phyloP scores from a whole-genome alignment of 92 coral and sea anemone genomes.

The Scolanthus callimorphus region DNA sequence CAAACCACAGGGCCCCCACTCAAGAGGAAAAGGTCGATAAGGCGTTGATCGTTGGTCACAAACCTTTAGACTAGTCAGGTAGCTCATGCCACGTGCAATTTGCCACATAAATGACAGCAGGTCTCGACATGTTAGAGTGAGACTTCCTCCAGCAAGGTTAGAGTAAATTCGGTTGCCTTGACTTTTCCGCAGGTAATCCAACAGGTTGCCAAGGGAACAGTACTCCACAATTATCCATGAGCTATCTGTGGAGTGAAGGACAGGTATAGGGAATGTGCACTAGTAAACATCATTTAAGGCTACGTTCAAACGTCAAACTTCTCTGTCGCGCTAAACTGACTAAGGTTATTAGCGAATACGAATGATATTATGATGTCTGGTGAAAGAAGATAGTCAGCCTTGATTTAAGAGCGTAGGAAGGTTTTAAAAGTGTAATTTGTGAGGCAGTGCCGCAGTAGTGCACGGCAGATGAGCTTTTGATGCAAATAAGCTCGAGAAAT shows the following conservation, averaged over 20 bases:
- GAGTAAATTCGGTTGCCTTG: slow-evolving; percentile 73
- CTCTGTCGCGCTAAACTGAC: neutral
- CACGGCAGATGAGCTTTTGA: too few relatives aligned
- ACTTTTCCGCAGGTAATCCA: slow-evolving; percentile 67
- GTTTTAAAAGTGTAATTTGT: too few relatives aligned
- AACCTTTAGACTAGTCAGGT: slow-evolving; percentile 84
- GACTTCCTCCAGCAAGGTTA: slow-evolving; percentile 85
- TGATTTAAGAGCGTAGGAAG: too few relatives aligned
- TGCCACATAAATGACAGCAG: slow-evolving; percentile 94
- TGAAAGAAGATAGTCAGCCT: too few relatives aligned
- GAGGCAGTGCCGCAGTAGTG: too few relatives aligned
- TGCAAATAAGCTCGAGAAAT: too few relatives aligned
- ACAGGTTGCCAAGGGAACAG: slow-evolving; percentile 79
- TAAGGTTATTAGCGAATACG: too few relatives aligned
- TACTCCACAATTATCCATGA: slow-evolving; percentile 88
- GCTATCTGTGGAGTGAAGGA: slow-evolving; percentile 24
- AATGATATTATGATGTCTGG: too few relatives aligned
- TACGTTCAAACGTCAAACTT: neutral
- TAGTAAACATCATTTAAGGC: neutral
- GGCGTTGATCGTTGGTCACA: too few relatives aligned
- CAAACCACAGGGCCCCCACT: too few relatives aligned
- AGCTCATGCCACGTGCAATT: slow-evolving; percentile 93
- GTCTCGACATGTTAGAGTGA: slow-evolving; percentile 73
- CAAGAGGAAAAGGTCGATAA: too few relatives aligned
- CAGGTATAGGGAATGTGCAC: neutral